phyloP scores from a whole-genome alignment of 2,888 invertebrate genomes.

The Galerucella nymphaeae region DNA sequence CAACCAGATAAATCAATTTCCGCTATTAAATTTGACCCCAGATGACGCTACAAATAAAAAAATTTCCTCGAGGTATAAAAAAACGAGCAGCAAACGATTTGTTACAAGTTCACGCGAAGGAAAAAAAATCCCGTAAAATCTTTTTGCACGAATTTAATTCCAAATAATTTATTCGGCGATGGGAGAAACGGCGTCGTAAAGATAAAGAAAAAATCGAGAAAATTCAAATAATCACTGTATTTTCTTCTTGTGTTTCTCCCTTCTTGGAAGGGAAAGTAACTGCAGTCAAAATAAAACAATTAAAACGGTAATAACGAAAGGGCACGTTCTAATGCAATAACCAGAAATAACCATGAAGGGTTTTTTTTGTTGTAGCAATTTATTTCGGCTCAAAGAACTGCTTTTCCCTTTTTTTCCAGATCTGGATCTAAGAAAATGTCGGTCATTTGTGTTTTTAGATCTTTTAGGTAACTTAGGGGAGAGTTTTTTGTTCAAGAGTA shows the following conservation, averaged over 20 bases:
- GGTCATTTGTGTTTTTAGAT: too few relatives aligned
- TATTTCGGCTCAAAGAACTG: slow-evolving; percentile 19
- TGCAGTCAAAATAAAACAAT: slow-evolving; percentile 11
- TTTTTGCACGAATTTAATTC: neutral
- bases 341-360: slow-evolving; percentile 17
- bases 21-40: too few relatives aligned
- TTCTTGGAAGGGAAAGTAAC: slow-evolving; percentile 67
- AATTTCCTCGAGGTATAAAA: too few relatives aligned
- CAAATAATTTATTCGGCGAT: neutral
- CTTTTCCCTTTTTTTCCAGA: neutral
- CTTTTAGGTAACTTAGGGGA: too few relatives aligned
- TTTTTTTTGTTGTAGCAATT: slow-evolving; percentile 20
- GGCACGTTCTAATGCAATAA: slow-evolving; percentile 27
- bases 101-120: neutral
- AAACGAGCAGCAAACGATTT: neutral
- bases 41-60: too few relatives aligned
- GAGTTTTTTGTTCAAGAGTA: too few relatives aligned
- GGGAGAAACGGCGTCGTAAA: neutral
- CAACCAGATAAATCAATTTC: too few relatives aligned
- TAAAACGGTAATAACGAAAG: slow-evolving; percentile 24
- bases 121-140: neutral
- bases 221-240: neutral
- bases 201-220: neutral
- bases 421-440: too few relatives aligned
- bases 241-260: slow-evolving; percentile 73